phyloP scores from a whole-genome alignment of 2,888 invertebrate species.

The Melieria picta region DNA sequence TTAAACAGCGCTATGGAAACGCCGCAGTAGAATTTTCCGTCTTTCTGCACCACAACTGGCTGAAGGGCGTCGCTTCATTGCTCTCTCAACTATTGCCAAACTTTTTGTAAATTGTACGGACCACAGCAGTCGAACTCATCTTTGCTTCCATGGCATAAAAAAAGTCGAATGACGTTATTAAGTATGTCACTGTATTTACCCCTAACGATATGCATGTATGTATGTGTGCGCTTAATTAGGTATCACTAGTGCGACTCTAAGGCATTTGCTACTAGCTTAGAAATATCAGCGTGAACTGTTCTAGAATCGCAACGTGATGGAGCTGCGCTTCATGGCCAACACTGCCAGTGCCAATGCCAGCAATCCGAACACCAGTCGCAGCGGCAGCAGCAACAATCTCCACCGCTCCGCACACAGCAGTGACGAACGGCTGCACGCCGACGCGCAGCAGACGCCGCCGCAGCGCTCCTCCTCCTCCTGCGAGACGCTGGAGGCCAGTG shows the following conservation, averaged over 20 bases:
- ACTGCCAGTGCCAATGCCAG: slow-evolving; percentile 39
- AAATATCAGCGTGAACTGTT: slow-evolving; percentile 63
- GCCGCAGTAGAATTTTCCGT: no score
- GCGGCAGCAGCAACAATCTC: slow-evolving; percentile 35
- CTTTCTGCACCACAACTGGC: no score
- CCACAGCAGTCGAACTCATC: no score
- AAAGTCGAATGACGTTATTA: no score
- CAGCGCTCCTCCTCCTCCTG: slow-evolving; percentile 58
- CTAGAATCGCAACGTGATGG: slow-evolving; percentile 66
- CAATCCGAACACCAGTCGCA: slow-evolving; percentile 30
- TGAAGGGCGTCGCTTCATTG: no score
- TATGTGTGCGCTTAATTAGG: slow-evolving; percentile 10
- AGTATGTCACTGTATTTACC: no score
- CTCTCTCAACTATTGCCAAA: no score
- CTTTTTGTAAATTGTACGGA: no score
- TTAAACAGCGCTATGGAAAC: no score
- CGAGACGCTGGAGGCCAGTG: slow-evolving; percentile 59
- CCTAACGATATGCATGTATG: not conserved
- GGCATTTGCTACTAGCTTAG: slow-evolving; percentile 54
- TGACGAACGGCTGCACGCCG: slow-evolving; percentile 23
- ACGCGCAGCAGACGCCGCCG: slow-evolving; percentile 31
- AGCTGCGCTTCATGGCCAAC: slow-evolving; percentile 62
- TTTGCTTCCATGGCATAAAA: no score
- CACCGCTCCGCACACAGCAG: slow-evolving; percentile 26
- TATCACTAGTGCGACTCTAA: slow-evolving; percentile 48